Evolutionary conservation across 2,113 vertebrate species (phyloP).

Genomic region (Menura novaehollandiae): DNA sequence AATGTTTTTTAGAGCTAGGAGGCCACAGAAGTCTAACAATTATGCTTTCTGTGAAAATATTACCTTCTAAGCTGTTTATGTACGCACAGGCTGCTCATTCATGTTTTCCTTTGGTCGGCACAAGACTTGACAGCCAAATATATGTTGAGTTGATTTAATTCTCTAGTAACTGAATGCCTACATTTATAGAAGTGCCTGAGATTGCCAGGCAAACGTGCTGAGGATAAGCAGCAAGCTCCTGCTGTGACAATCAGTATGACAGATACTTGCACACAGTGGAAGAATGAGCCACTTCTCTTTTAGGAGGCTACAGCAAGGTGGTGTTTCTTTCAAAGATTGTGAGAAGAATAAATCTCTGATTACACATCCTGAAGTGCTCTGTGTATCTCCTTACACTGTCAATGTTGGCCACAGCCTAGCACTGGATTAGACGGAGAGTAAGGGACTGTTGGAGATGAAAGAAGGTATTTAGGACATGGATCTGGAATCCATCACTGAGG

Average conservation of each 20-base stretch:
- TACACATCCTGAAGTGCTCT: neutral
- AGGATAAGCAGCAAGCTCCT: neutral
- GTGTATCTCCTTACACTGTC: neutral
- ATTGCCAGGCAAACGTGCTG: neutral
- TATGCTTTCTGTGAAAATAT: neutral
- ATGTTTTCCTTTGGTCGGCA: neutral
- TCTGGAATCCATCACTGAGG: neutral
- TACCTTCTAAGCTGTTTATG: neutral
- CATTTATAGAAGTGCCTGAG: neutral
- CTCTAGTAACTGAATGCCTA: neutral
- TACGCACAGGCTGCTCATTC: neutral
- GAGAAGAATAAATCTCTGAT: neutral
- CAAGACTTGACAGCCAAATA: neutral
- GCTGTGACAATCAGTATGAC: neutral
- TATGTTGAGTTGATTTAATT: neutral
- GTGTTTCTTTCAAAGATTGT: neutral
- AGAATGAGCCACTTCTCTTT: neutral
- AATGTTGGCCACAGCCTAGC: neutral
- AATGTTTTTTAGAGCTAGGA: neutral
- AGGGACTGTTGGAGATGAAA: neutral
- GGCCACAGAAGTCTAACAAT: neutral
- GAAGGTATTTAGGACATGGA: neutral
- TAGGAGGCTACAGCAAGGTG: neutral
- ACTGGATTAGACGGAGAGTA: neutral
- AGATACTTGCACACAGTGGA: neutral